Conservation (phyloP, 64 coral and sea anemone species). For the Pachyseris speciosa region DNA sequence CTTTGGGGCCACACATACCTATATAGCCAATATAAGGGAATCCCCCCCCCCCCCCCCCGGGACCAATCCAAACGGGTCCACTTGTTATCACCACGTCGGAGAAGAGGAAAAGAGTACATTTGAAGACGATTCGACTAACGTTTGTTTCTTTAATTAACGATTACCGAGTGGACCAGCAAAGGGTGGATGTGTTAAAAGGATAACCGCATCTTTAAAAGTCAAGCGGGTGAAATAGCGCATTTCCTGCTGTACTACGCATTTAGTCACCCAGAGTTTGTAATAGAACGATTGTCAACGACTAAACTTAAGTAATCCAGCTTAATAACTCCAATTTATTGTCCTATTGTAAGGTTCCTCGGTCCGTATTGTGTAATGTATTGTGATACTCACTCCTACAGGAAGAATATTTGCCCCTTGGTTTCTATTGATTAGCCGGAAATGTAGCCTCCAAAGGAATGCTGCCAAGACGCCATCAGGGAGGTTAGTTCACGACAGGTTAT, state of each 20-base stretch:
- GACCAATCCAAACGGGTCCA: no score
- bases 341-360: not conserved
- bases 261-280: constrained; percentile 16
- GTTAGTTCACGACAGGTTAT: no score
- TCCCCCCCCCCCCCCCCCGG: no score
- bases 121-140: no score
- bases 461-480: no score
- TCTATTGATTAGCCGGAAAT: constrained; percentile 45
- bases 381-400: constrained; percentile 22
- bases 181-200: constrained; percentile 21
- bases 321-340: constrained; percentile 31
- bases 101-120: no score
- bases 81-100: no score
- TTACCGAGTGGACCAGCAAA: not conserved
- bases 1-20: no score
- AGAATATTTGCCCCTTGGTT: constrained; percentile 20
- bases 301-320: constrained; percentile 2
- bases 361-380: constrained; percentile 2
- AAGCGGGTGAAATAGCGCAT: not conserved
- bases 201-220: constrained; percentile 40
- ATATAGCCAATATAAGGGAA: no score
- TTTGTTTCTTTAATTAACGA: no score
- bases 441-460: constrained; percentile 41
- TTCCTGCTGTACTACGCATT: constrained; percentile 30
- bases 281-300: constrained; percentile 36